A percentile compares a stretch with the other conserved stretches of the same genome.
Conservation (phyloP, 2,888 invertebrate genomes). For the Lasius fuliginosus region DNA sequence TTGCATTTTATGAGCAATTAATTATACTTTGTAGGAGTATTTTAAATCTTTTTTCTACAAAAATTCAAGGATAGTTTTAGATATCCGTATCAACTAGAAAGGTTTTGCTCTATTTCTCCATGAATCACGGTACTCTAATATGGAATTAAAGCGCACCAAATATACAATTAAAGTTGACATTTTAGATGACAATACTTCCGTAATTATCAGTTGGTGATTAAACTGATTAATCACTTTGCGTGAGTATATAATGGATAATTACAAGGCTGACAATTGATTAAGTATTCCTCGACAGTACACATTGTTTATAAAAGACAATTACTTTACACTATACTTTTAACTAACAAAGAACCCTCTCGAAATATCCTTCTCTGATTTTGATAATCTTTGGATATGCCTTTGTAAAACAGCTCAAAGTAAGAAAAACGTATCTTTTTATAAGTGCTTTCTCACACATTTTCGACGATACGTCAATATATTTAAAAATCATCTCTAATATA, state of each 20-base stretch:
- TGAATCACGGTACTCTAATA: background rate
- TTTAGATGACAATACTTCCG: background rate
- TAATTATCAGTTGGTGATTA: background rate
- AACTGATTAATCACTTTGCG: background rate
- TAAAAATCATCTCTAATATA: too few relatives aligned
- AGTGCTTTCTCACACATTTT: background rate
- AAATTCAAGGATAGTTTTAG: background rate
- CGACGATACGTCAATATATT: too few relatives aligned
- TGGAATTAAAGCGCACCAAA: background rate
- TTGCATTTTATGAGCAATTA: background rate
- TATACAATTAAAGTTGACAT: background rate
- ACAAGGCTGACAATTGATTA: background rate
- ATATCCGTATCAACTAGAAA: background rate
- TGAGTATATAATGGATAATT: slow-evolving; percentile 16
- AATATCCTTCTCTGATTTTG: background rate
- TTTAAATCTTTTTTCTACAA: background rate
- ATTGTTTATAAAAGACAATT: background rate
- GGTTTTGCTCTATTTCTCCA: background rate
- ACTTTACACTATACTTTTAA: slow-evolving; percentile 7
- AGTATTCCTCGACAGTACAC: background rate
- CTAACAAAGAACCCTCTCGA: background rate
- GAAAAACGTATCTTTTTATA: background rate
- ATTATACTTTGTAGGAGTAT: background rate
- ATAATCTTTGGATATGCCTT: background rate
- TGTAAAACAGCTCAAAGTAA: too few relatives aligned